Percentiles rank a stretch among this genome's conserved stretches.
Evolutionary conservation across 2,797 vertebrate genomes (phyloP).

Genomic region (Diceros bicornis): DNA sequence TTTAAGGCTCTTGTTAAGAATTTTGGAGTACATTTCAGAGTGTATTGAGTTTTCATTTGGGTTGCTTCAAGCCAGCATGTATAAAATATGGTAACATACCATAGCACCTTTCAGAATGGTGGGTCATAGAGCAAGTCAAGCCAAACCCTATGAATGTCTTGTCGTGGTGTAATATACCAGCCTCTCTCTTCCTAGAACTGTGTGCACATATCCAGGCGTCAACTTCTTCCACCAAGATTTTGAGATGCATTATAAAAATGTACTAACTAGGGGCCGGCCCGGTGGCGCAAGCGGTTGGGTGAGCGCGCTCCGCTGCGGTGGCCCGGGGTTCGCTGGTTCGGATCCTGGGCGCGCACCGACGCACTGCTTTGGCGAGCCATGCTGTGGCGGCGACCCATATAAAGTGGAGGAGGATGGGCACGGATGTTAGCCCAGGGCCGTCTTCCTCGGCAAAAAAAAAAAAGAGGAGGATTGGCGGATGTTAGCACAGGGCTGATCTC

Average conservation of each 20-base stretch:
- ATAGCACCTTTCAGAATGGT: neutral
- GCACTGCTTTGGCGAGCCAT: too few relatives aligned
- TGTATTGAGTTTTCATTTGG: neutral
- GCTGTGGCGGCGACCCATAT: too few relatives aligned
- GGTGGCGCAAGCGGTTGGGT: too few relatives aligned
- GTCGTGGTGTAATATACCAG: neutral
- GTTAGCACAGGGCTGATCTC: too few relatives aligned
- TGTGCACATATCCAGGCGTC: neutral
- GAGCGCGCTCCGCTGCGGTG: too few relatives aligned
- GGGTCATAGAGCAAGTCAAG: neutral
- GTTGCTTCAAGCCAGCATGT: neutral
- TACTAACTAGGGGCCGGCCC: too few relatives aligned
- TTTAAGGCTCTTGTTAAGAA: conserved; percentile 19
- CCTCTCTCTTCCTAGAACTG: neutral
- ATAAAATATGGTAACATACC: neutral
- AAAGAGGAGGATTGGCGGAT: too few relatives aligned
- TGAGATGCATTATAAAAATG: neutral
- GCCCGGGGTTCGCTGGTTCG: too few relatives aligned
- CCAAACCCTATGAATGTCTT: neutral
- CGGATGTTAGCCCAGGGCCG: too few relatives aligned
- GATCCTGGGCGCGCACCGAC: too few relatives aligned
- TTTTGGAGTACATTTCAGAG: neutral
- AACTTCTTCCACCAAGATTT: neutral
- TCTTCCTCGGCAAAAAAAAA: too few relatives aligned
- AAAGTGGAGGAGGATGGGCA: too few relatives aligned